Evolutionary conservation across 2,113 vertebrate genomes (phyloP).

Genomic region (Bagarius yarrelli): DNA sequence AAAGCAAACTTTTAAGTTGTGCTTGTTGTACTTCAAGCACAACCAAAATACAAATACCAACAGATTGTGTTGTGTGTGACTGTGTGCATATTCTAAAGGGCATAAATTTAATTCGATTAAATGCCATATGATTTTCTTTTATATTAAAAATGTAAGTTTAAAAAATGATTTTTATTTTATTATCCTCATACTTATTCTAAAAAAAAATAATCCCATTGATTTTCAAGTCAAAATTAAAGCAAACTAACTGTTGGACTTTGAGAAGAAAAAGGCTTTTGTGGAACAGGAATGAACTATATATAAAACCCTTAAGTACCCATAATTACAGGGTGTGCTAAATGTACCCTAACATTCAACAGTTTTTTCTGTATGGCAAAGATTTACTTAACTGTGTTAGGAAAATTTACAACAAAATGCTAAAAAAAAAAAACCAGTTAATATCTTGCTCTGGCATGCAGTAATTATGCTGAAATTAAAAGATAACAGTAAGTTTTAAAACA

Average conservation of each 20-base stretch:
- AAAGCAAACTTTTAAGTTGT: too few relatives aligned
- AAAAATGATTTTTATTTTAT: too few relatives aligned
- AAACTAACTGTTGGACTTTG: conserved; percentile 44
- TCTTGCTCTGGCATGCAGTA: background rate
- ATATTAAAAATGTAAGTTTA: too few relatives aligned
- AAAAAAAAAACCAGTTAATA: conserved; percentile 8
- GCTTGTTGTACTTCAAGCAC: too few relatives aligned
- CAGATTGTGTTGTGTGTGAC: too few relatives aligned
- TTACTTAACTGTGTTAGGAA: conserved; percentile 54
- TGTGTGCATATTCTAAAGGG: too few relatives aligned
- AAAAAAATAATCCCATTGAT: conserved; percentile 1
- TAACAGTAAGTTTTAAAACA: background rate
- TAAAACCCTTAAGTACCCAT: conserved; percentile 65
- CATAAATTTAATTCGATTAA: too few relatives aligned
- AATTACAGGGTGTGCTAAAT: conserved; percentile 68
- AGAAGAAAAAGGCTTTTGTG: conserved; percentile 56
- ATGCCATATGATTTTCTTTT: too few relatives aligned
- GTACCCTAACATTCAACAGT: conserved; percentile 61
- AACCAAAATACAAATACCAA: too few relatives aligned
- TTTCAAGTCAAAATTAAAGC: conserved; percentile 45
- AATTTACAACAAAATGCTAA: background rate
- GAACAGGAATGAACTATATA: conserved; percentile 68
- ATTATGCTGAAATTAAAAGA: background rate
- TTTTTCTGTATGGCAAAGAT: conserved; percentile 67
- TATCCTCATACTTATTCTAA: conserved; percentile 7